Conservation (phyloP, 2,113 vertebrate species). For the Nerophis lumbriciformis region DNA sequence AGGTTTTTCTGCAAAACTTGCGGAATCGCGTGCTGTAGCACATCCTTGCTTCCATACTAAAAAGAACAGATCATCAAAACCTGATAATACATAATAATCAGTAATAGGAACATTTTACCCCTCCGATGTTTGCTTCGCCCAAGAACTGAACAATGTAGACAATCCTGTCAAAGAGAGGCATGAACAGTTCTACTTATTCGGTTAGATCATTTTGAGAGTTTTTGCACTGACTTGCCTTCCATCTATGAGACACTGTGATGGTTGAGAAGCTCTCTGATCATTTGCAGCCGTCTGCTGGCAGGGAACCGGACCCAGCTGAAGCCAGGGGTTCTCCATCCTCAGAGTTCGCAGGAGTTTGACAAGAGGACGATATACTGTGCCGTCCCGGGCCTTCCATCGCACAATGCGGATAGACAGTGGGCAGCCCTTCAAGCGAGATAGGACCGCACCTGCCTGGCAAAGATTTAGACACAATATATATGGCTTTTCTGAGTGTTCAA, state of each 20-base stretch:
- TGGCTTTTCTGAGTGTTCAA: background rate
- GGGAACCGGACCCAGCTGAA: constrained; percentile 46
- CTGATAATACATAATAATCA: background rate
- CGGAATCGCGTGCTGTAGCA: constrained; percentile 69
- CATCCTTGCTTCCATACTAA: constrained; percentile 78
- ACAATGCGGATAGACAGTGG: constrained; percentile 65
- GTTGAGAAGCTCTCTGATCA: constrained; percentile 4
- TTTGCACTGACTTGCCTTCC: constrained; percentile 50
- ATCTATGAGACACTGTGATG: constrained; percentile 52
- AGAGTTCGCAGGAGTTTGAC: constrained; percentile 69
- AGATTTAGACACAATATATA: background rate
- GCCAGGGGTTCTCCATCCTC: constrained; percentile 66
- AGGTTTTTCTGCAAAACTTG: constrained; percentile 58
- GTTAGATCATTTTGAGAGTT: background rate
- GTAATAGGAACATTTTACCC: constrained; percentile 57
- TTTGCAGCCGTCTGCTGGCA: constrained; percentile 37
- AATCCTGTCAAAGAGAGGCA: constrained; percentile 57
- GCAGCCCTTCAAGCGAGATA: constrained; percentile 69
- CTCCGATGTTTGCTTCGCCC: constrained; percentile 68
- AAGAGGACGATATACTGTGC: constrained; percentile 62
- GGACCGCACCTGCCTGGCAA: constrained; percentile 63
- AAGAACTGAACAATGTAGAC: constrained; percentile 73
- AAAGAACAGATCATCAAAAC: background rate
- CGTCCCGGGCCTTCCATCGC: constrained; percentile 62
- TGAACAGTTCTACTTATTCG: background rate